Percentiles rank a stretch among this genome's conserved stretches.
Conservation (phyloP, 37 sponge, comb jelly and placozoan species). For the Lycopodina hypogea region DNA sequence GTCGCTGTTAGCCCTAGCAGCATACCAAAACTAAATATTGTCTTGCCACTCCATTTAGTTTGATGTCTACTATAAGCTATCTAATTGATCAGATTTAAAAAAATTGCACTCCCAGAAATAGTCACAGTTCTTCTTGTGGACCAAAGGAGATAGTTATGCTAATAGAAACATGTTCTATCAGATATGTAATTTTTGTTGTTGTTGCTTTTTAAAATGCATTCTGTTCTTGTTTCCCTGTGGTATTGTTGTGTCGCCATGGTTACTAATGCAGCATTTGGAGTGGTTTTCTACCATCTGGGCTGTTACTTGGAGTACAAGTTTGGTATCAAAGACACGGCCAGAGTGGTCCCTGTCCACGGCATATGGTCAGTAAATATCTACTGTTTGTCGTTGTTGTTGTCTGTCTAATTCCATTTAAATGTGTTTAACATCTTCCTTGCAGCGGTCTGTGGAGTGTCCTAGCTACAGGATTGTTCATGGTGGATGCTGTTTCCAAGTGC, state of each 20-base stretch:
- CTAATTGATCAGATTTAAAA: too few relatives aligned
- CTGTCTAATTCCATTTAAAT: background rate
- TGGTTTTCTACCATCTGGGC: constrained; percentile 84
- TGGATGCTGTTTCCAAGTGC: constrained; percentile 16
- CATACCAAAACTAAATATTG: too few relatives aligned
- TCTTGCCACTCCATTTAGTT: too few relatives aligned
- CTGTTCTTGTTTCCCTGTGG: too few relatives aligned
- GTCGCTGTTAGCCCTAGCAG: too few relatives aligned
- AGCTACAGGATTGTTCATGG: constrained; percentile 49
- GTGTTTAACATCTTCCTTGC: background rate
- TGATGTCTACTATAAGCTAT: too few relatives aligned
- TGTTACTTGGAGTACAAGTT: constrained; percentile 79
- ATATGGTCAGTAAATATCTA: constrained; percentile 61
- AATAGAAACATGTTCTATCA: too few relatives aligned
- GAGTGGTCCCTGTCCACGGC: constrained; percentile 86
- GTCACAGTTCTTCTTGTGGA: background rate
- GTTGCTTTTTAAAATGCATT: too few relatives aligned
- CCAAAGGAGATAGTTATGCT: background rate
- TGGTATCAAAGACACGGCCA: constrained; percentile 79
- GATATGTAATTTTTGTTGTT: too few relatives aligned
- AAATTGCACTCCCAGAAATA: background rate
- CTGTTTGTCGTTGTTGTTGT: too few relatives aligned
- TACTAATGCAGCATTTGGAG: constrained; percentile 62
- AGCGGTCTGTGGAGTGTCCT: constrained; percentile 85
- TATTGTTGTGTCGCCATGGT: too few relatives aligned